Evolutionary conservation across 2,797 vertebrate species (phyloP), one percentile per base, ranked within the genome.

Genomic region (Enteromius anoplus): DNA sequence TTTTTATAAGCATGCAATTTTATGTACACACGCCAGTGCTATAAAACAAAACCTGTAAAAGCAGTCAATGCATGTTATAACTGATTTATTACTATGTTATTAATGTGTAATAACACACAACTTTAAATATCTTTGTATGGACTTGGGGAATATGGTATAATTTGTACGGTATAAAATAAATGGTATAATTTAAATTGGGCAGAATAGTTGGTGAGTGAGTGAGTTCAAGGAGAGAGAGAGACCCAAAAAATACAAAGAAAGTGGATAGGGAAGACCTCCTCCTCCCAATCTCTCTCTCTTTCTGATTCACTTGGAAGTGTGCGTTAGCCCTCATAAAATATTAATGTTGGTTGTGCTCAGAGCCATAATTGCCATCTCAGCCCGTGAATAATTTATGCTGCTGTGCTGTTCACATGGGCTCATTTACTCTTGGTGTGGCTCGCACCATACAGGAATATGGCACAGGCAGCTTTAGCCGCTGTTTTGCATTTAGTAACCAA

Each of bases 281-380:
- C 73, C 21, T 77, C 78, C 7, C 65, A 58, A 45, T 73, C 60
- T 65, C 71, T 72, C 85, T 71, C 92, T 95, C 92, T 93, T 93
- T 94, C 95, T 95, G 93, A 96, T 96, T 96, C 96, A 96, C 96
- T 96, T 95, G 95, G 96, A 97, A 96, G 95, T 96, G 95, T 97
- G 96, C 96, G 97, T 97, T 98, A 97, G 97, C 94, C 96, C 96
- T 97, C 97, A 98, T 99, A 97, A 98, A 99, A 99, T 99, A 99
- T 99, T 98, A 97, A 99, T 99, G 96, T 94, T 97, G 96, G 97
- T 98, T 98, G 97, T 99, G 97, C 97, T 97, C 97, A 96, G 96
- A 96, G 97, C 97, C 97, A 97, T 99, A 99, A 99, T 99, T 99
- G 97, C 97, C 97, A 97, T 98, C 97, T 98, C 97, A 96, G 96